Evolutionary conservation across 2,888 invertebrate genomes (phyloP).

Genomic region (Chymomyza amoena): DNA sequence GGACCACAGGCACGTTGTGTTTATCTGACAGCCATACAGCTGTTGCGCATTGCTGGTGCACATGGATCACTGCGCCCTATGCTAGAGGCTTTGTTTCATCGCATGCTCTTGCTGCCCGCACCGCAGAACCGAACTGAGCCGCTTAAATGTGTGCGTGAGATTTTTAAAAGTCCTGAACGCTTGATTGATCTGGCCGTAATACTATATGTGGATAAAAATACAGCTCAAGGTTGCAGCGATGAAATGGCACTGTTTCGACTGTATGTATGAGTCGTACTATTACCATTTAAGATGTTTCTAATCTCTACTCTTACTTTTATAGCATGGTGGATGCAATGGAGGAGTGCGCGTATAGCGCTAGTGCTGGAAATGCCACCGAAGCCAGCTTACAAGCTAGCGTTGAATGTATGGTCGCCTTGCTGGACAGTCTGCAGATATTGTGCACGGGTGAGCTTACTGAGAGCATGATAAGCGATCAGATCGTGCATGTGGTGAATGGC

Average conservation of each 20-base stretch:
- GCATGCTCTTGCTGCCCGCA: constrained; percentile 93
- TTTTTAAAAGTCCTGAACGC: constrained; percentile 85
- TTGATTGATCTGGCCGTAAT: constrained; percentile 84
- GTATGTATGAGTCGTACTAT: constrained; percentile 79
- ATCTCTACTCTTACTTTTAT: constrained; percentile 29
- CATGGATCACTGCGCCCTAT: constrained; percentile 93
- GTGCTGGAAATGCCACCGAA: constrained; percentile 86
- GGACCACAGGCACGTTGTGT: constrained; percentile 93
- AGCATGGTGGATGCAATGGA: constrained; percentile 96
- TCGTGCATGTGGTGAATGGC: constrained; percentile 82
- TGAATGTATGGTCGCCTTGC: constrained; percentile 89
- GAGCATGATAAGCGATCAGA: constrained; percentile 79
- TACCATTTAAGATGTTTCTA: no score
- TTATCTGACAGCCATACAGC: constrained; percentile 91
- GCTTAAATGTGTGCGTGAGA: constrained; percentile 88
- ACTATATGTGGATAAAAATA: constrained; percentile 84
- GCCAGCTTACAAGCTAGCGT: constrained; percentile 88
- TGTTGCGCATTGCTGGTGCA: constrained; percentile 92
- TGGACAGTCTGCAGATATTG: constrained; percentile 90
- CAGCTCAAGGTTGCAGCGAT: constrained; percentile 83
- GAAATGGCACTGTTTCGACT: constrained; percentile 91
- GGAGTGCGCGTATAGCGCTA: constrained; percentile 87
- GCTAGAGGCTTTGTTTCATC: constrained; percentile 94
- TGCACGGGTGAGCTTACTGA: constrained; percentile 87
- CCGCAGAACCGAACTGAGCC: constrained; percentile 92